Evolutionary conservation across 2,888 invertebrate species (phyloP).

Genomic region (Tromatobia lineatoria): DNA sequence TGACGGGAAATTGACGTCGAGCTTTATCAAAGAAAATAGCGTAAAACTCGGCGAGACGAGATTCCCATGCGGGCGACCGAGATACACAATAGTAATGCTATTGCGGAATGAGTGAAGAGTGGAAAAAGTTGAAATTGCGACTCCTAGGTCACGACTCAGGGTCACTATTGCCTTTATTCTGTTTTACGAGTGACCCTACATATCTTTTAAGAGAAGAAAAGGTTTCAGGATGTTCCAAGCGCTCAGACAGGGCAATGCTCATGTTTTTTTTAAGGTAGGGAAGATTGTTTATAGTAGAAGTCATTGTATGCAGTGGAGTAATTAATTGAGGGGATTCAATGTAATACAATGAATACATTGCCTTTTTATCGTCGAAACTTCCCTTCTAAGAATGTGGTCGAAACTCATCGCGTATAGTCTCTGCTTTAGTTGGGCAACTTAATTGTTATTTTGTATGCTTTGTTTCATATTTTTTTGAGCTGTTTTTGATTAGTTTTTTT

Average conservation of each 20-base stretch:
- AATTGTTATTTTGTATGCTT: background rate
- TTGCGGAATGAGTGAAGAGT: constrained; percentile 8
- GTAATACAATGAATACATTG: too few species aligned
- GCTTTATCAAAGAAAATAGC: constrained; percentile 75
- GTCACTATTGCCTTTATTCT: background rate
- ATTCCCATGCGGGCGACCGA: constrained; percentile 14
- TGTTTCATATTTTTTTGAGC: background rate
- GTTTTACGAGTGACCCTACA: background rate
- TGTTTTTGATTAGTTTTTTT: too few species aligned
- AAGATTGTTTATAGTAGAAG: too few species aligned
- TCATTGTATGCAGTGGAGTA: too few species aligned
- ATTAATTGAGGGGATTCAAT: too few species aligned
- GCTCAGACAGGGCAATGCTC: background rate
- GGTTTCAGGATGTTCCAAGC: background rate
- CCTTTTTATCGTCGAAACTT: too few species aligned
- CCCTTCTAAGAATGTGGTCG: too few species aligned
- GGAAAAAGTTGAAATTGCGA: background rate
- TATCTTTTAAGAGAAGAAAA: background rate
- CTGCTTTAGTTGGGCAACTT: background rate
- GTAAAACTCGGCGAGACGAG: constrained; percentile 65
- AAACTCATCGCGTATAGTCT: too few species aligned
- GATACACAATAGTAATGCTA: background rate
- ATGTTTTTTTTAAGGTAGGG: background rate
- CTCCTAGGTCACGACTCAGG: constrained; percentile 22
- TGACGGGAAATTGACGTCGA: constrained; percentile 77